Evolutionary conservation across 2,113 vertebrate species (phyloP), one percentile per base, ranked within the genome.

Genomic region (Notiomystis cincta): DNA sequence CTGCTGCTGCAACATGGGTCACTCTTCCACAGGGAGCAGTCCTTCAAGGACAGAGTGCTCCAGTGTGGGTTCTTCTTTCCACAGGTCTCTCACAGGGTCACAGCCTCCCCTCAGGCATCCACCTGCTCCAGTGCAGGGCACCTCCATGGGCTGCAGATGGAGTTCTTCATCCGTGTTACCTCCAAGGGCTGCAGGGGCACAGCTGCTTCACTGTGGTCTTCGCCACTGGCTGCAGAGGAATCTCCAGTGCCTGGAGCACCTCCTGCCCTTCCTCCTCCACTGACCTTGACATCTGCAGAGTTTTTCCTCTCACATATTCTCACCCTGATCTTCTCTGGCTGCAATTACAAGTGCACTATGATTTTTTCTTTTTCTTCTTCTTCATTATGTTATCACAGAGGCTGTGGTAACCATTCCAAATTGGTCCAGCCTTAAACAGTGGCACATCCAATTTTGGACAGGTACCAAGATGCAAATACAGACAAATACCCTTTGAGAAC

Each of bases 371-470:
- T 31, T 40, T 42, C 31, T 15, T n/a, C 21, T 61, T 48, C 27
- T 47, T 27, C 15, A 7, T 3, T 33, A 38, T 42, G 6, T 24
- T 50, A 12, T 40, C 37, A n/a, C 3, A 33, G 12, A 60, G 3
- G 13, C 27, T 78, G 18, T 51, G 18, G 8, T 28, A 11, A 45
- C 22, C 17, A 33, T 33, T 72, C 62, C 17, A 62, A 20, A 18
- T 62, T 64, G n/a, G 2, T 27, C 23, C 28, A 64, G 14, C 9
- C 28, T 47, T 61, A 27, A 62, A 27, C 11, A 56, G 12, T 11
- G 13, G 15, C 4, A 45, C 0, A 1, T 37, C 13, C 13, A 20
- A 31, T 13, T 20, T 25, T 47, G 28, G 6, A 45, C 11, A 37
- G 17, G 10, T 28, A 67, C 6, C 7, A 38, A 67, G 28, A 60